A percentile compares a stretch with the other conserved stretches of the same genome.
Conservation (phyloP, 2,113 vertebrate species). For the Xenopus laevis region DNA sequence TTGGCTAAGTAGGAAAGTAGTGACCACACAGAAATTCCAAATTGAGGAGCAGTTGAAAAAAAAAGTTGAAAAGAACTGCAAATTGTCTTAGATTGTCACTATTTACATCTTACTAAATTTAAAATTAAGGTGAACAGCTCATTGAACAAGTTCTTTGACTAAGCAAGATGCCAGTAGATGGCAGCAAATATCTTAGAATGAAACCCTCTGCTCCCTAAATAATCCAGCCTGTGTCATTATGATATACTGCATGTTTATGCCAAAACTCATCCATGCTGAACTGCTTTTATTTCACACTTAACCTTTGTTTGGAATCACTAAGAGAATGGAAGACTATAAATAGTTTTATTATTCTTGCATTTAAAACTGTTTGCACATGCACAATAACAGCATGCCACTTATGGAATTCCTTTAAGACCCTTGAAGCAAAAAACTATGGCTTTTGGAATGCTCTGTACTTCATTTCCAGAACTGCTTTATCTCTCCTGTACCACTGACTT, state of each 20-base stretch:
- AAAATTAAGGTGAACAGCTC: too few species aligned
- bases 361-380: neutral
- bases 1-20: too few species aligned
- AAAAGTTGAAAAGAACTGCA: too few species aligned
- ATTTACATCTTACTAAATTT: too few species aligned
- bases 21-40: too few species aligned
- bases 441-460: neutral
- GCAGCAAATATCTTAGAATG: conserved; percentile 18
- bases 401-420: neutral
- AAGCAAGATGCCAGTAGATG: conserved; percentile 13
- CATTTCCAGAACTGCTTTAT: neutral
- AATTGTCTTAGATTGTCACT: too few species aligned
- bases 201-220: neutral
- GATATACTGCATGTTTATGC: neutral
- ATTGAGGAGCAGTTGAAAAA: too few species aligned
- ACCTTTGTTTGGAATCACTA: neutral
- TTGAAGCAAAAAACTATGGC: neutral
- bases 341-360: neutral
- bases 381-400: neutral
- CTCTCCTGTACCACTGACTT: neutral
- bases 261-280: neutral
- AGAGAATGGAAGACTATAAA: neutral
- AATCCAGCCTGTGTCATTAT: neutral
- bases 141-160: neutral
- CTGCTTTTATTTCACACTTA: conserved; percentile 4